Base-by-base conservation (phyloP, 2,797 vertebrate species). In the Acanthurus tractus region DNA sequence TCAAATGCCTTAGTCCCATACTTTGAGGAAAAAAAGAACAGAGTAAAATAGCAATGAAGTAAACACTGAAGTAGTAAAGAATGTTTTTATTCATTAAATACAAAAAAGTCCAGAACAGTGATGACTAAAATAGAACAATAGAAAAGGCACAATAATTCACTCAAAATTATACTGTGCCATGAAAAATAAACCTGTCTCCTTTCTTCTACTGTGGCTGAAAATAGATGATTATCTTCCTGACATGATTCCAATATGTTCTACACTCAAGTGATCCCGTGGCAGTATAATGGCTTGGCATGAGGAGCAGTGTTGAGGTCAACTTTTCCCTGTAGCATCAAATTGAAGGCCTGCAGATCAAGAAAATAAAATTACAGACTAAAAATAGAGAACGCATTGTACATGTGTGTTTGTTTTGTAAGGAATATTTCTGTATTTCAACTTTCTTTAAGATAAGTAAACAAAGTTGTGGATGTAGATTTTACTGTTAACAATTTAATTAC, bases 101-200 rank as follows among this genome's bases (percentile, higher is more conserved):
- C 89, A 95, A 94, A 94, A 94, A 90, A 86, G 76, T 89, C 81
- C 73, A 90, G 78, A 92, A 88, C 84, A 89, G 85, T 85, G 84
- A 94, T 90, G 89, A 87, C 89, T 92, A 92, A 91, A 90, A 93
- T 91, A 94, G 88, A 92, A 85, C 76, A 84, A 90, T 93, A 94
- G 91, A 94, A 95, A 96, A 95, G 94, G 95, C 95, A 95, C 95
- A 91, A 93, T 92, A 92, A 95, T 94, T 94, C 88, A 94, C 78
- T 86, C 63, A 69, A 93, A 92, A 93, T 85, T 82, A 91, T 91
- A 90, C 88, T 93, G 92, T 94, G 93, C 92, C 93, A 90, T 90
- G 85, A 90, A 94, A 93, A 93, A 92, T 93, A 91, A 91, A 93
- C 92, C 79, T 52, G 73, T 89, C 79, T 90, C 76, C 74, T 84